Conservation (phyloP, 2,113 vertebrate genomes). For the Channa maculata region DNA sequence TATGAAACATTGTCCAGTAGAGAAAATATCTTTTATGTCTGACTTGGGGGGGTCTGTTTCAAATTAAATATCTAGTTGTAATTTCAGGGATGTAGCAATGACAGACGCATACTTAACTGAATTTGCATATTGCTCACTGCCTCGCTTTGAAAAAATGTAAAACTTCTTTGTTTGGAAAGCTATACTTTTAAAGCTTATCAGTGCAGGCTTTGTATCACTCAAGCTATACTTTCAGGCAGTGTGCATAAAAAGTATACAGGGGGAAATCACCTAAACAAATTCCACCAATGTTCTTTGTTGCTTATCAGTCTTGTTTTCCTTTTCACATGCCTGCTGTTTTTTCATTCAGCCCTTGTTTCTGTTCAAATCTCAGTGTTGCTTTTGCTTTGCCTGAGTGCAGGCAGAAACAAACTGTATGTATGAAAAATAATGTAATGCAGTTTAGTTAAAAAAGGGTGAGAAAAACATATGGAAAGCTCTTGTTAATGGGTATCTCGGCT, state of each 20-base stretch:
- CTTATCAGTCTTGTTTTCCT: neutral
- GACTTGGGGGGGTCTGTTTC: neutral
- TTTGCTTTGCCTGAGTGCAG: conserved; percentile 14
- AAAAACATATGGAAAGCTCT: conserved; percentile 27
- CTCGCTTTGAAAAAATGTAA: no score
- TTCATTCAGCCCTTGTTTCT: conserved; percentile 67
- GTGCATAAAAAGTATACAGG: conserved; percentile 23
- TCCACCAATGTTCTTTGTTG: conserved; percentile 7
- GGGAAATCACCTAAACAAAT: conserved; percentile 25
- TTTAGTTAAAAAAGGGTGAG: conserved; percentile 20
- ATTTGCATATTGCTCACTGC: no score
- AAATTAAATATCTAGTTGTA: conserved; percentile 17
- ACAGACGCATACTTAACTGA: neutral
- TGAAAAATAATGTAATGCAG: conserved; percentile 6
- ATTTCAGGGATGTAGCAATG: conserved; percentile 4
- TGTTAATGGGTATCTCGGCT: conserved; percentile 51
- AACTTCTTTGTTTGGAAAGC: neutral
- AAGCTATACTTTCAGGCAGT: conserved; percentile 14
- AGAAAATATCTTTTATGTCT: conserved; percentile 40
- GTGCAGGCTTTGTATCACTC: conserved; percentile 11
- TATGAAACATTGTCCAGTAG: conserved; percentile 75
- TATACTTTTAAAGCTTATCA: neutral
- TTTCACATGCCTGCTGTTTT: conserved; percentile 3
- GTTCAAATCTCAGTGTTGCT: conserved; percentile 77
- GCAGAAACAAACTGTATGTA: conserved; percentile 29